Conservation (phyloP, 1,140 invertebrate genomes). For the Meloidogyne chitwoodi region DNA sequence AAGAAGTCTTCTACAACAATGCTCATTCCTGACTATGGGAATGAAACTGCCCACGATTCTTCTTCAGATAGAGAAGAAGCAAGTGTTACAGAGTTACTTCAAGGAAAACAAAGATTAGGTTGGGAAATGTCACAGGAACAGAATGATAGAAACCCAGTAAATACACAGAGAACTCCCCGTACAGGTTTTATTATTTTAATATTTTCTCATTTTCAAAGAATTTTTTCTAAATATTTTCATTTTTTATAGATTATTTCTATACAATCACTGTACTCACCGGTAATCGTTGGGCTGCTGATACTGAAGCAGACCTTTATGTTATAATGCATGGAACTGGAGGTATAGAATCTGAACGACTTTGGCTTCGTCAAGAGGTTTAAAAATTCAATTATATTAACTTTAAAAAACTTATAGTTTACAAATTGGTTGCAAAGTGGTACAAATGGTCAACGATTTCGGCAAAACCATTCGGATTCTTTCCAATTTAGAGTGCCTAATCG, state of each 20-base stretch:
- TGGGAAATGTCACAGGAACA: neutral
- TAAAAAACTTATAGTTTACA: slow-evolving; percentile 32
- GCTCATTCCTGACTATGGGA: neutral
- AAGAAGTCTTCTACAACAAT: neutral
- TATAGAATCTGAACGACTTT: slow-evolving; percentile 26
- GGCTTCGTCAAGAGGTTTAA: slow-evolving; percentile 32
- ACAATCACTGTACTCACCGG: slow-evolving; percentile 40
- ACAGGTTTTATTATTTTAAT: neutral
- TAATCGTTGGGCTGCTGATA: slow-evolving; percentile 48
- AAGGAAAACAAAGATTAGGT: neutral
- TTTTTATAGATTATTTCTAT: slow-evolving; percentile 23
- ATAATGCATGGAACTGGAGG: slow-evolving; percentile 20
- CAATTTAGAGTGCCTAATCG: slow-evolving; percentile 25
- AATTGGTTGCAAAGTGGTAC: slow-evolving; percentile 44
- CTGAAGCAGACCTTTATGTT: slow-evolving; percentile 40
- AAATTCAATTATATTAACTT: neutral
- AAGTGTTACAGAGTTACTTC: slow-evolving; percentile 8
- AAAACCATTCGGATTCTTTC: slow-evolving; percentile 38
- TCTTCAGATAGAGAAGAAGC: slow-evolving; percentile 12
- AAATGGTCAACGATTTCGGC: slow-evolving; percentile 27
- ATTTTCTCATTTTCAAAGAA: neutral
- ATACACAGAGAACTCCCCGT: neutral
- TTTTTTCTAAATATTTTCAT: neutral
- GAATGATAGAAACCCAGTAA: neutral
- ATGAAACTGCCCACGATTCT: neutral